These are phyloP conservation scores for Hydrocynus forskahlii DNA, from an alignment of 2,797 vertebrate genomes.

Conservation along the genomic window DNA sequence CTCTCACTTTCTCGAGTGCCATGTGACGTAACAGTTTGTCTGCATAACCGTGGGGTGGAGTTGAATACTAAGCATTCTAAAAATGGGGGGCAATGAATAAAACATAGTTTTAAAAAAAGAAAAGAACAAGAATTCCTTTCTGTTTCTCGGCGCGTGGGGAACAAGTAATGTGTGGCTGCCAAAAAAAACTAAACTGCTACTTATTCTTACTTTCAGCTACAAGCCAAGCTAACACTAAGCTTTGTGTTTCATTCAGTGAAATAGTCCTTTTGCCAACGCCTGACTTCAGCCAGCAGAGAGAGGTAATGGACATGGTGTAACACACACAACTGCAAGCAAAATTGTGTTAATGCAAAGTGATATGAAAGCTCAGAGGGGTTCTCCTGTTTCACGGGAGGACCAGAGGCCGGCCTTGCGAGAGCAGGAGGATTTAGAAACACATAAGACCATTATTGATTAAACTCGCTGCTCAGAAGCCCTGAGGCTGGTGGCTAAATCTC, in stretches of 20 bases:
- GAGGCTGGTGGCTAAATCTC: constrained; percentile 44
- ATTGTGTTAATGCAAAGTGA: constrained; percentile 42
- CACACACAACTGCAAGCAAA: neutral
- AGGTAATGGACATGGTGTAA: neutral
- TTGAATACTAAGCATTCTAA: neutral
- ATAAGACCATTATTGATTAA: constrained; percentile 54
- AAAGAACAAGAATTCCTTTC: constrained; percentile 20
- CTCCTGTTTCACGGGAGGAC: constrained; percentile 39
- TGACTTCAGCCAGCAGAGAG: constrained; percentile 5
- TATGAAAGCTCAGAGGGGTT: constrained; percentile 31
- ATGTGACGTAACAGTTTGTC: constrained; percentile 6
- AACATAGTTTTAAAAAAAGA: neutral
- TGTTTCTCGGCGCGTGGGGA: neutral
- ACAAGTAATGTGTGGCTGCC: neutral
- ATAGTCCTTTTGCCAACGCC: neutral
- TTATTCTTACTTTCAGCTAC: constrained; percentile 27
- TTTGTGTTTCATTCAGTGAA: constrained; percentile 13
- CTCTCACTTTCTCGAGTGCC: neutral
- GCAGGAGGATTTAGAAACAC: constrained; percentile 39
- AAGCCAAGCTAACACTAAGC: constrained; percentile 19
- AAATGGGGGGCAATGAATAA: constrained; percentile 21
- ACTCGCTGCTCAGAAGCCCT: constrained; percentile 39
- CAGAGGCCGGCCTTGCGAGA: constrained; percentile 8
- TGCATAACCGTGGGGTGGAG: neutral
- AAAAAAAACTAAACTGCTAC: neutral